phyloP scores from a whole-genome alignment of 2,797 vertebrate genomes.

The Sciaenops ocellatus region DNA sequence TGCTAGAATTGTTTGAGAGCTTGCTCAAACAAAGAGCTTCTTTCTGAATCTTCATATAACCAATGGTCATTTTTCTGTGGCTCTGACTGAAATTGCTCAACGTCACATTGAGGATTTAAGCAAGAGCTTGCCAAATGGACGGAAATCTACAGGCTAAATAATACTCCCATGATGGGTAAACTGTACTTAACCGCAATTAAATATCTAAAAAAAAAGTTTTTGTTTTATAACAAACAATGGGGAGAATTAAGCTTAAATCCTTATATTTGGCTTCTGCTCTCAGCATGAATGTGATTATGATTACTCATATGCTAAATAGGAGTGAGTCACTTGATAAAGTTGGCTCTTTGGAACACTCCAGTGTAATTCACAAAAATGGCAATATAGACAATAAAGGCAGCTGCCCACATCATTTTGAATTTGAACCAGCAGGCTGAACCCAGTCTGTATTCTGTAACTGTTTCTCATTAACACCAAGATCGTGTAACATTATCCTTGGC shows the following conservation, averaged over 20 bases:
- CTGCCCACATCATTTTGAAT: not conserved
- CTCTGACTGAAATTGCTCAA: no score
- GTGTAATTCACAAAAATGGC: not conserved
- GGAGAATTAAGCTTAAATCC: not conserved
- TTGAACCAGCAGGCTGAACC: not conserved
- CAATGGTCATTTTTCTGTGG: no score
- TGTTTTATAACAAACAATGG: no score
- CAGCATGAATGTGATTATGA: not conserved
- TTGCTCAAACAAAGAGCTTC: no score
- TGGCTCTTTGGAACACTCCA: not conserved
- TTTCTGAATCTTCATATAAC: no score
- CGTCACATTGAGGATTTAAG: no score
- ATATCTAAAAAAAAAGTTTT: not conserved
- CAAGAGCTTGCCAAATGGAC: no score
- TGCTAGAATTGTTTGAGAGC: no score
- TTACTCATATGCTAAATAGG: not conserved
- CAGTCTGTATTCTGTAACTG: not conserved
- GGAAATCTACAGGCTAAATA: not conserved
- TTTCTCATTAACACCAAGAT: slow-evolving; percentile 18
- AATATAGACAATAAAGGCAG: not conserved
- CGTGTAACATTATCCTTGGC: not conserved
- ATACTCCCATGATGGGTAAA: not conserved
- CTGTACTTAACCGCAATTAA: no score
- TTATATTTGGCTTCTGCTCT: not conserved
- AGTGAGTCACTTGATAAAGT: not conserved